Conservation (phyloP, 1,140 invertebrate genomes). For the Tetramorium parvispinum region DNA sequence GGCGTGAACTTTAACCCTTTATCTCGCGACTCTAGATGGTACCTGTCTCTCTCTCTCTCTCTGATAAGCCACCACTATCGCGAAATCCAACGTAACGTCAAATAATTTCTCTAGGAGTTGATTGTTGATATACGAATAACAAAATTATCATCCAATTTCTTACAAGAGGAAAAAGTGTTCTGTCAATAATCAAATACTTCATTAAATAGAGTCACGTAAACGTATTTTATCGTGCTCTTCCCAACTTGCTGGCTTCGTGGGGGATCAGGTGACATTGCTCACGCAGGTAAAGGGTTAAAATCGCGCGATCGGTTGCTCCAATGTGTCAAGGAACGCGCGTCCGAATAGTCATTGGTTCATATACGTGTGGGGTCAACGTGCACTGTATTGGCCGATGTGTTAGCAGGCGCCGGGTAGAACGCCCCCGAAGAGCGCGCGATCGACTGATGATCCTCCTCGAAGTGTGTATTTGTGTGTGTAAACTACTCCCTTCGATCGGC, state of each 20-base stretch:
- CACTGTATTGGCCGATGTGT: slow-evolving; percentile 60
- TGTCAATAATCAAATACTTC: background rate
- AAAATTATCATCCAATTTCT: slow-evolving; percentile 9
- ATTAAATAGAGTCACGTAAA: background rate
- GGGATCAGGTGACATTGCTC: slow-evolving; percentile 22
- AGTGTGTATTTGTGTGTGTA: slow-evolving; percentile 27
- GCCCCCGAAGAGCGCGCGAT: slow-evolving; percentile 52
- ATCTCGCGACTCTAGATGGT: background rate
- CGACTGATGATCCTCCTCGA: slow-evolving; percentile 60
- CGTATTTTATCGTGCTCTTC: background rate
- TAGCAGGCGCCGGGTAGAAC: slow-evolving; percentile 41
- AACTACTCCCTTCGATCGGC: slow-evolving; percentile 35
- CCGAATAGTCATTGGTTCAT: background rate
- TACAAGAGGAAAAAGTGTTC: background rate
- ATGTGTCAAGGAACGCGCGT: slow-evolving; percentile 34
- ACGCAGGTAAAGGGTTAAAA: slow-evolving; percentile 39
- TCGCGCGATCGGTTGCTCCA: background rate
- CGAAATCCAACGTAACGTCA: background rate
- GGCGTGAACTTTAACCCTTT: slow-evolving; percentile 51
- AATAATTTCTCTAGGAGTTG: background rate
- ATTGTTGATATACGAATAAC: background rate
- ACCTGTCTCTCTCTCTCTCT: background rate
- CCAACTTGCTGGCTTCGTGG: background rate
- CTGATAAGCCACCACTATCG: slow-evolving; percentile 37
- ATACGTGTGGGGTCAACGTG: slow-evolving; percentile 62